phyloP scores from a whole-genome alignment of 2,888 invertebrate genomes.

The Drosophila cognata region DNA sequence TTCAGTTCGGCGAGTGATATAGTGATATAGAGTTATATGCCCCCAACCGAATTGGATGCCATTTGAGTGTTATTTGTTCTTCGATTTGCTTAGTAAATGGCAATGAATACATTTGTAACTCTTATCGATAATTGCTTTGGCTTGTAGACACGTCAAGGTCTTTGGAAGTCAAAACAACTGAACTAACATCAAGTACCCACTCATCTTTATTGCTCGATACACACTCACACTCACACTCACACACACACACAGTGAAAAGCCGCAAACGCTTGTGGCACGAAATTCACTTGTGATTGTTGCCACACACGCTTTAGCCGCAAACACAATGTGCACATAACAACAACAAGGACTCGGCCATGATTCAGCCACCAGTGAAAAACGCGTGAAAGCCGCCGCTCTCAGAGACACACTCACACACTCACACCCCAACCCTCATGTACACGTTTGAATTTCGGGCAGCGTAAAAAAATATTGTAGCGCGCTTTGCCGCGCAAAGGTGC shows the following conservation, averaged over 20 bases:
- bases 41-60: not conserved
- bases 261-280: constrained; percentile 10
- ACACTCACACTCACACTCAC: constrained; percentile 1
- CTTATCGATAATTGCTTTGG: constrained; percentile 59
- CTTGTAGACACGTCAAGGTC: constrained; percentile 40
- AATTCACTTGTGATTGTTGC: constrained; percentile 62
- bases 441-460: constrained; percentile 31
- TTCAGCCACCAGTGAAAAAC: constrained; percentile 54
- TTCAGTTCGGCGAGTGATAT: not conserved
- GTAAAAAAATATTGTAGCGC: constrained; percentile 34
- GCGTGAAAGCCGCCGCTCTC: constrained; percentile 58
- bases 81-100: constrained; percentile 14
- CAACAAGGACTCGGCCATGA: constrained; percentile 32
- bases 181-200: constrained; percentile 74
- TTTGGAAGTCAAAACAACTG: constrained; percentile 47
- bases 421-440: not conserved
- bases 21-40: not conserved
- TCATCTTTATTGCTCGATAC: constrained; percentile 69
- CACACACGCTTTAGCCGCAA: constrained; percentile 54
- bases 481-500: constrained; percentile 64
- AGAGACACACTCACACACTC: constrained; percentile 1
- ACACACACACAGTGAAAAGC: not conserved
- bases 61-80: constrained; percentile 10
- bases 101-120: constrained; percentile 7
- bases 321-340: constrained; percentile 49